Base-by-base conservation (phyloP, 1,140 invertebrate genomes). In the Palaemon carinicauda region DNA sequence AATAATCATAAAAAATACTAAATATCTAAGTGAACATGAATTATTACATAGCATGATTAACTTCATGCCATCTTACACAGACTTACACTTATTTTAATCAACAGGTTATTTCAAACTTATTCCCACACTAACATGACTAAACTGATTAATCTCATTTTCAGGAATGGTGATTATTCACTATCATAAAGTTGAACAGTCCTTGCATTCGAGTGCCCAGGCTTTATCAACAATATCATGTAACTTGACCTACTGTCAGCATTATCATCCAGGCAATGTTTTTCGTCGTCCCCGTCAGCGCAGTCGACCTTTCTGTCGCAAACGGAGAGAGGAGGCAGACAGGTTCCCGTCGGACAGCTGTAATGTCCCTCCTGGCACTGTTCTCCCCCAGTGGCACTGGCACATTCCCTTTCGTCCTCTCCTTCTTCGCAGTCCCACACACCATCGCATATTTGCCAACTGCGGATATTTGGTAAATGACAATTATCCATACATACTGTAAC, bases 361-460 rank as follows among this genome's bases (percentile, higher is more conserved):
- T 78, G 75, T 19, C 75, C 54, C 2, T 31, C 17, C 9, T 81
- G 52, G 52, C 88, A 89, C 29, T 87, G 56, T 31, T 77, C 52
- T 19, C 33, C 52, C 24, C 9, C 51, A 4, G 51, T 9, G 24
- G 79, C 69, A 53, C 75, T 75, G 4, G 54, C 74, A 51, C 88
- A 89, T 33, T 82, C 41, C 17, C 75, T 54, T 31, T 89, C 88
- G 51, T 89, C 88, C 65, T 89, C 88, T 10, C 88, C 88, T 9
- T 78, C 65, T 15, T 69, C 51, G 21, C 88, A 89, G 53, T 89
- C 85, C 71, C 75, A 71, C n/a, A 87, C 81, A 15, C 88, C 88
- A 52, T 89, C 88, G 33, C 88, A 89, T 17, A 89, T 53, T 33
- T 87, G 82, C 84, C 78, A 85, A 24, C 83, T 87, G 54, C 7